Evolutionary conservation across 2,888 invertebrate genomes (phyloP).

Genomic region (Lumbricus terrestris): DNA sequence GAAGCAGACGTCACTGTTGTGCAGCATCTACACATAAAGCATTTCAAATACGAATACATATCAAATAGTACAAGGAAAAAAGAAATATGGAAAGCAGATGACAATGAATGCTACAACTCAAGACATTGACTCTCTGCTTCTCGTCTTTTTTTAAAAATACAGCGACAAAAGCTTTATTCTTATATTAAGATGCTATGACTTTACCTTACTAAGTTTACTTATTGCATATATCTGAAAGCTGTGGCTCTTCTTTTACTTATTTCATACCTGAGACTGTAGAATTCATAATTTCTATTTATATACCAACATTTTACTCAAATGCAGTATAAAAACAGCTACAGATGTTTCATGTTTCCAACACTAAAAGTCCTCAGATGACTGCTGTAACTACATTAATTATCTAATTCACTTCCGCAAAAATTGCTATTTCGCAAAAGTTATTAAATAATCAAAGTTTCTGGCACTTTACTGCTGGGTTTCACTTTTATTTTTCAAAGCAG

Average conservation of each 20-base stretch:
- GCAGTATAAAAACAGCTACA: neutral
- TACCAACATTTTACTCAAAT: neutral
- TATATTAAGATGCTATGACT: neutral
- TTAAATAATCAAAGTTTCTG: neutral
- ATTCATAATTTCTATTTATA: neutral
- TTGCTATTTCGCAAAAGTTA: neutral
- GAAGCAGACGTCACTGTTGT: neutral
- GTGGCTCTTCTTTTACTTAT: too few relatives aligned
- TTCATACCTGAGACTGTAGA: neutral
- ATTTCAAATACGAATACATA: neutral
- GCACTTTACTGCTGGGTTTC: neutral
- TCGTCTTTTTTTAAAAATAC: neutral
- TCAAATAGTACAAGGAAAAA: neutral
- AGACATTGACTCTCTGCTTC: neutral
- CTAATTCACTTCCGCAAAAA: neutral
- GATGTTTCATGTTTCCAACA: neutral
- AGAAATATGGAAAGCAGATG: neutral
- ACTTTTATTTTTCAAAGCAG: neutral
- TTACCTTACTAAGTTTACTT: neutral
- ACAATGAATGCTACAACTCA: neutral
- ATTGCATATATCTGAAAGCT: too few relatives aligned
- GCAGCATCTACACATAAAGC: neutral
- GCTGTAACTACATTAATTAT: neutral
- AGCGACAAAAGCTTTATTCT: neutral
- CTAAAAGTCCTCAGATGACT: neutral